Base-by-base conservation (phyloP, 2,113 vertebrate species). In the Physeter macrocephalus region DNA sequence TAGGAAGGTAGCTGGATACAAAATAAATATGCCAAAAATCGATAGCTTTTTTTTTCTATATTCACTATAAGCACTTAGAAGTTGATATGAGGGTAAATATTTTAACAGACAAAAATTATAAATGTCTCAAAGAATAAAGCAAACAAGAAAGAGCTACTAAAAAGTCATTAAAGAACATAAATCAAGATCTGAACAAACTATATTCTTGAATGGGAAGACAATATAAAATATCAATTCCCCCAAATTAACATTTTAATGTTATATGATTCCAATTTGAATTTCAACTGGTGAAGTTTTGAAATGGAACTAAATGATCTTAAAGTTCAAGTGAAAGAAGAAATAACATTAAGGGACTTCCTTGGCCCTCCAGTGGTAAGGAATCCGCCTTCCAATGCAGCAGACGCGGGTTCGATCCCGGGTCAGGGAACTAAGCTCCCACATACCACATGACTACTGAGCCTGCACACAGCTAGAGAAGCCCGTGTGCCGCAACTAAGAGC, bases 301-400 rank as follows among this genome's bases (percentile, higher is more conserved):
- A 88, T 90, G 43, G 13, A 66, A 62, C 15, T 87, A 59, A 89
- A 67, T 85, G 29, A 78, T 61, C 17, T 90, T 95, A 72, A 78
- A 89, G 64, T 87, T 91, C 67, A 87, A 69, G 52, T 82, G 67
- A 64, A 94, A 91, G 39, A 74, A 86, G 43, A 84, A 93, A 83
- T 64, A 17, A 52, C 52, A 52, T 52, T 52, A 18, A 52, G 52
- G 52, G 52, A 52, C 52, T 52, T 52, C 52, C 52, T 15, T 18
- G 52, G 15, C 52, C 52, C 52, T 52, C 5, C 52, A 52, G 52
- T 52, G 52, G 15, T 52, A 52, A 52, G 17, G 52, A 52, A 52
- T 52, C 52, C 52, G 1, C 52, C 52, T 17, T 18, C 52, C 52
- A 52, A 6, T 52, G 52, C 52, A 52, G 15, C 5, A 6, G 5